Evolutionary conservation across 2,888 invertebrate genomes (phyloP).

Genomic region (Tetrapedia diversipes): DNA sequence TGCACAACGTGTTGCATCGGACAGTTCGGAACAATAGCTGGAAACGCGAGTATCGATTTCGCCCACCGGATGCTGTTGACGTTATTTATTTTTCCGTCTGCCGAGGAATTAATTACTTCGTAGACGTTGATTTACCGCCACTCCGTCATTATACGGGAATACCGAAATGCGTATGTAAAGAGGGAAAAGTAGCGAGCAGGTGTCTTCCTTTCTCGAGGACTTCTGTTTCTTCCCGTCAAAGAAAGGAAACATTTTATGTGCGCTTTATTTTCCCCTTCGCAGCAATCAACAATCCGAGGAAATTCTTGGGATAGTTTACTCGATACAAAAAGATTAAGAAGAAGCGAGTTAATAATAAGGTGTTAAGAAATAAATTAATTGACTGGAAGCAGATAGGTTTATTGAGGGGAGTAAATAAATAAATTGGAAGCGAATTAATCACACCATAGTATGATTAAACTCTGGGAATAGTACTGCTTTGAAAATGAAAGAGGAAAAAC

Average conservation of each 20-base stretch:
- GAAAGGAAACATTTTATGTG: no score
- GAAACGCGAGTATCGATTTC: constrained; percentile 60
- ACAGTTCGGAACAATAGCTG: constrained; percentile 40
- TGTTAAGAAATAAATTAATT: no score
- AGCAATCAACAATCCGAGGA: background rate
- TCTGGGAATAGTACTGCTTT: no score
- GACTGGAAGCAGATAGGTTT: no score
- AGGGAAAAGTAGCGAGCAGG: background rate
- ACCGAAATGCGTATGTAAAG: background rate
- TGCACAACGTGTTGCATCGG: constrained; percentile 22
- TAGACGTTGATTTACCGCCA: constrained; percentile 53
- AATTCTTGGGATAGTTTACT: background rate
- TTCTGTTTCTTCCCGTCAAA: background rate
- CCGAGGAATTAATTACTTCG: constrained; percentile 59
- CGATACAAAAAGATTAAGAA: no score
- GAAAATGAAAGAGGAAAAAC: no score
- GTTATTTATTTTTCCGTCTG: constrained; percentile 65
- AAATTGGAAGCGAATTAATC: no score
- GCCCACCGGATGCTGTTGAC: constrained; percentile 58
- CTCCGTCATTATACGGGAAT: constrained; percentile 24
- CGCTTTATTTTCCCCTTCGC: no score
- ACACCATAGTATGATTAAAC: no score
- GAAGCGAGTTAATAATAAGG: no score
- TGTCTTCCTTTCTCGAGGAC: background rate
- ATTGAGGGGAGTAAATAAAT: no score